A percentile compares a stretch with the other conserved stretches of the same genome.
These are phyloP conservation scores for Arizona elegans DNA, from an alignment of 2,113 vertebrate genomes.

Conservation along the genomic window DNA sequence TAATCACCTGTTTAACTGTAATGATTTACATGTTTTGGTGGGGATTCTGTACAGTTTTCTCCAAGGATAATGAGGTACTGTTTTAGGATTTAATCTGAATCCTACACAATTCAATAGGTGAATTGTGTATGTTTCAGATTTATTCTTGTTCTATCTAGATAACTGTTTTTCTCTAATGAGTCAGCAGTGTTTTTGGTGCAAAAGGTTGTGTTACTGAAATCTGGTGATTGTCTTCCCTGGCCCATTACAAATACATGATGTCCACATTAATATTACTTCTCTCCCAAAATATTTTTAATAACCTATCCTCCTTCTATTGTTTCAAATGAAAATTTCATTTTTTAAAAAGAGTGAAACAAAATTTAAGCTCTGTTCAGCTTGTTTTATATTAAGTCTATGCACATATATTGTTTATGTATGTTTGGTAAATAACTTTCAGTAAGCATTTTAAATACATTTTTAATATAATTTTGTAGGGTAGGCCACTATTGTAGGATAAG, in stretches of 20 bases:
- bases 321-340: background rate
- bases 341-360: background rate
- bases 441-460: background rate
- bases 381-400: background rate
- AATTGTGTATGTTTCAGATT: background rate
- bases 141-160: background rate
- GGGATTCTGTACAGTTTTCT: background rate
- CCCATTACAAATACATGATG: slow-evolving; percentile 1
- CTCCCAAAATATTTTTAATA: background rate
- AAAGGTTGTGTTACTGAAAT: background rate
- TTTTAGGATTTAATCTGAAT: background rate
- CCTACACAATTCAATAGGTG: background rate
- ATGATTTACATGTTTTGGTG: background rate
- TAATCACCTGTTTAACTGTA: background rate
- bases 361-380: background rate
- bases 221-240: slow-evolving; percentile 13
- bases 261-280: background rate
- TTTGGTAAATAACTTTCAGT: background rate
- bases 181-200: background rate
- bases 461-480: background rate
- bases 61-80: background rate
- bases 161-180: background rate
- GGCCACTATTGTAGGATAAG: background rate
- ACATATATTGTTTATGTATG: background rate
- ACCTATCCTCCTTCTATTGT: background rate